Base-by-base conservation (phyloP, 2,113 vertebrate species). In the Syrmaticus mikado region DNA sequence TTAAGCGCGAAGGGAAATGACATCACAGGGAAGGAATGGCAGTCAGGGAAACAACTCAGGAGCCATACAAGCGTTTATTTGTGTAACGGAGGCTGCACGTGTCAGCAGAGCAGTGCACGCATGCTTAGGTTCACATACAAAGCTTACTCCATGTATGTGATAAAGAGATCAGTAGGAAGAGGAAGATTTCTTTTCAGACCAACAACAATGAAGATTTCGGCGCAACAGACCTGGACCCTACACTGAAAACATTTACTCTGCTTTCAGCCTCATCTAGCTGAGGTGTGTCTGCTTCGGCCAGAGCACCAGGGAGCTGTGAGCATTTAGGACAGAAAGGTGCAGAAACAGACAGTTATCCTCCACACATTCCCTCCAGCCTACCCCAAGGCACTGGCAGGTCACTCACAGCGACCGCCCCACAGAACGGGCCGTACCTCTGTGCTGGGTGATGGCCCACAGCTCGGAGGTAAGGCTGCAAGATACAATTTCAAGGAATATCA, bases 31-130 rank as follows among this genome's bases (percentile, higher is more conserved):
- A 40, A 93, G 66, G 64, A 32, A 22, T 28, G 34, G 64, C n/a
- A 11, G 32, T 13, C 3, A 71, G 11, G 17, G 40, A 53, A 53
- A 46, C 17, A 75, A 75, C 60, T 32, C n/a, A 20, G 32, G 38
- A n/a, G 50, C 34, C 4, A 18, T 36, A 58, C 14, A 38, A 48
- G 66, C 8, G 8, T 19, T 30, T 55, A 9, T 12, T 1, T 1
- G 2, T 32, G 34, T 3, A 20, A 16, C 32, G 64, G 32, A 41
- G 67, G 66, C 38, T 50, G 61, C 12, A 9, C 13, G 2, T 7
- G 32, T 6, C 45, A 4, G 5, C 0, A 6, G 46, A 11, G 6
- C 19, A 11, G 22, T 53, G 8, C 0, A 0, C 0, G 6, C 5
- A 5, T 6, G 50, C 41, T 28, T 4, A 53, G 17, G 13, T 16